Evolutionary conservation across 2,797 vertebrate species (phyloP).

Genomic region (Bryconaethiops microstoma): DNA sequence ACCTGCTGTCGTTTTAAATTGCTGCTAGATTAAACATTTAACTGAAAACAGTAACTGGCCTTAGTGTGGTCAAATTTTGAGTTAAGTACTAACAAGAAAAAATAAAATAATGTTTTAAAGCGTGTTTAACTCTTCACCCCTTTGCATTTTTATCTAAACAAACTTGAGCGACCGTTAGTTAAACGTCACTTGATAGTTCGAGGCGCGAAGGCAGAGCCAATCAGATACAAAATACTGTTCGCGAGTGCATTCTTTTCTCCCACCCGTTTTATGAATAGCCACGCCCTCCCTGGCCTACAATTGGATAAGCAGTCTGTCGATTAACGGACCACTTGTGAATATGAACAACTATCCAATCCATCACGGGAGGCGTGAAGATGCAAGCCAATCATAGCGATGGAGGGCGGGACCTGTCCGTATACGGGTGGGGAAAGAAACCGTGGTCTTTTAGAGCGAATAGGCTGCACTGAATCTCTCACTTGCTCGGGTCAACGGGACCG

Average conservation of each 20-base stretch:
- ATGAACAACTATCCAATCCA: neutral
- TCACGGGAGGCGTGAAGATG: neutral
- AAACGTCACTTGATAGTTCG: conserved; percentile 77
- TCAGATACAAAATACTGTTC: conserved; percentile 73
- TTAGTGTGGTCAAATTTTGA: too few species aligned
- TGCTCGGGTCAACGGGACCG: conserved; percentile 50
- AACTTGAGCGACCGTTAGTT: conserved; percentile 67
- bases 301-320: neutral
- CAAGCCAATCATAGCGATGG: neutral
- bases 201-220: conserved; percentile 64
- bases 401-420: neutral
- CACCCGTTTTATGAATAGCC: neutral
- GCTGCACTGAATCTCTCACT: conserved; percentile 69
- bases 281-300: neutral
- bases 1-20: too few species aligned
- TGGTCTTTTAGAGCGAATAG: conserved; percentile 71
- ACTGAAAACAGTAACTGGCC: too few species aligned
- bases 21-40: too few species aligned
- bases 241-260: conserved; percentile 13
- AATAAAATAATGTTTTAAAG: too few species aligned
- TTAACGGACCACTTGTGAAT: neutral
- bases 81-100: too few species aligned
- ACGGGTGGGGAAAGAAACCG: conserved; percentile 14
- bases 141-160: neutral
- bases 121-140: neutral